These are phyloP conservation scores for Bombylius discolor DNA, from an alignment of 2,888 invertebrate species.

Conservation along the genomic window DNA sequence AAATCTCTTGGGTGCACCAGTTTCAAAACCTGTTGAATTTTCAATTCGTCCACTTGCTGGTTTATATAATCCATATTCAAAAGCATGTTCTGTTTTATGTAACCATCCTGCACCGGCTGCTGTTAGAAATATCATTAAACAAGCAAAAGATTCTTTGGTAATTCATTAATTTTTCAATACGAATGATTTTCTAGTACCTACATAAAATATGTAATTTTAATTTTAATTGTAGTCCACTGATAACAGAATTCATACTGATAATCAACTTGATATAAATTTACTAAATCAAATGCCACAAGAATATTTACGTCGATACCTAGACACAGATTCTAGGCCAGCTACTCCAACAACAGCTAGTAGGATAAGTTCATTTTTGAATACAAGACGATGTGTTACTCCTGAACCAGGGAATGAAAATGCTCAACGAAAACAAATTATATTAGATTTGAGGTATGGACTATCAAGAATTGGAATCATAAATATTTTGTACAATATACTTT, in stretches of 20 bases:
- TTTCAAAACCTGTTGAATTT: constrained; percentile 57
- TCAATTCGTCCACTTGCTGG: constrained; percentile 66
- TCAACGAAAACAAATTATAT: constrained; percentile 51
- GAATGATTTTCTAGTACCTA: not conserved
- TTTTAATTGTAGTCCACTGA: too few relatives aligned
- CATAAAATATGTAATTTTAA: too few relatives aligned
- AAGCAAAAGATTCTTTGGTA: constrained; percentile 59
- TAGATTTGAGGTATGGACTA: constrained; percentile 60
- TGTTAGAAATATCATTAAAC: constrained; percentile 55
- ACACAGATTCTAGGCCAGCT: constrained; percentile 69
- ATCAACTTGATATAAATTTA: too few relatives aligned
- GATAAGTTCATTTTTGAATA: constrained; percentile 38
- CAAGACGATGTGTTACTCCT: constrained; percentile 55
- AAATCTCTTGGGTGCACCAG: constrained; percentile 29
- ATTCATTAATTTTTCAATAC: constrained; percentile 17
- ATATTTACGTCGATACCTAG: constrained; percentile 65
- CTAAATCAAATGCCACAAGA: constrained; percentile 56
- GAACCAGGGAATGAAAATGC: constrained; percentile 45
- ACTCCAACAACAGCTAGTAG: constrained; percentile 65
- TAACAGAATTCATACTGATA: too few relatives aligned
- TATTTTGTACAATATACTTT: not conserved
- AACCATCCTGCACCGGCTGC: constrained; percentile 70
- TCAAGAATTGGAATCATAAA: constrained; percentile 37
- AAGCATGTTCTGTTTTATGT: constrained; percentile 68
- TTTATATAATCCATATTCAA: constrained; percentile 67